Conservation (phyloP, 2,888 invertebrate genomes). For the Drosophila peninsularis region DNA sequence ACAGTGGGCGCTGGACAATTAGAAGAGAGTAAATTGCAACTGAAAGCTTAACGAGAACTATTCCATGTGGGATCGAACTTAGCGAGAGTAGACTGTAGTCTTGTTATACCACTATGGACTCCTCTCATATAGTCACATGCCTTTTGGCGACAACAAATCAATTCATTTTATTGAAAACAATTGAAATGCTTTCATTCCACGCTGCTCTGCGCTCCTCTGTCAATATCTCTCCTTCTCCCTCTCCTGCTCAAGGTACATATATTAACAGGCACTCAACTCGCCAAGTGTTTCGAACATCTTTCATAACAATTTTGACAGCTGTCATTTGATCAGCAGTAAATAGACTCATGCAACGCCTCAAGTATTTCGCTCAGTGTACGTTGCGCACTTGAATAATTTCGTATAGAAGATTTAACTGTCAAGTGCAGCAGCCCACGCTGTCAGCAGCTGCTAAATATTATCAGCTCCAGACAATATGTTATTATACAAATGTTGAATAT, state of each 20-base stretch:
- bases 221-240: not conserved
- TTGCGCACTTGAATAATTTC: slow-evolving; percentile 36
- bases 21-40: too few relatives aligned
- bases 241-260: not conserved
- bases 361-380: slow-evolving; percentile 38
- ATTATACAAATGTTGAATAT: slow-evolving; percentile 10
- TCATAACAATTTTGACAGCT: slow-evolving; percentile 27
- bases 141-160: slow-evolving; percentile 67
- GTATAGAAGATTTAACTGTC: slow-evolving; percentile 46
- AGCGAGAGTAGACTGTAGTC: slow-evolving; percentile 9
- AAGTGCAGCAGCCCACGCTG: slow-evolving; percentile 64
- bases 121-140: slow-evolving; percentile 50
- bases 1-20: slow-evolving; percentile 5
- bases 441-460: slow-evolving; percentile 52
- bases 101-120: slow-evolving; percentile 11
- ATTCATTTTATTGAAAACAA: slow-evolving; percentile 76
- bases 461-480: slow-evolving; percentile 42
- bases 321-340: slow-evolving; percentile 21
- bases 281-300: slow-evolving; percentile 30
- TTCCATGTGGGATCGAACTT: too few relatives aligned
- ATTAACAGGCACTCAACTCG: slow-evolving; percentile 8
- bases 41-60: too few relatives aligned
- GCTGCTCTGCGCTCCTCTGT: not conserved
- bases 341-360: too few relatives aligned
- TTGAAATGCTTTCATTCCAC: slow-evolving; percentile 59